Conservation (phyloP, 2,113 vertebrate genomes). For the Damaliscus lunatus region DNA sequence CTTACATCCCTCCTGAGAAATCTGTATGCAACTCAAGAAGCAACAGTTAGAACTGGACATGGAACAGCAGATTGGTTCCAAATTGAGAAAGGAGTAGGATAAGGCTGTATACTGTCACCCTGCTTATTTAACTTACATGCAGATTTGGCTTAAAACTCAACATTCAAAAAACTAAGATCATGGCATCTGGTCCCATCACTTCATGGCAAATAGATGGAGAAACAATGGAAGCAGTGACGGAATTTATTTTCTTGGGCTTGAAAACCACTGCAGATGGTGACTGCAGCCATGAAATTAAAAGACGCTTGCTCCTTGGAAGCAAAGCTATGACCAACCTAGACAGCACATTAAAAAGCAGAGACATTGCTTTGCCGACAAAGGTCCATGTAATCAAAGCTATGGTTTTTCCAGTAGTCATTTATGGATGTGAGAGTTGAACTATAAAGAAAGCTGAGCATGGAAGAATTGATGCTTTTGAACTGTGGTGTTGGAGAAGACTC, state of each 20-base stretch:
- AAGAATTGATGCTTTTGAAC: neutral
- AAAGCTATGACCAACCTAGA: neutral
- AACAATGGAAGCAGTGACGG: neutral
- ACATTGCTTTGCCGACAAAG: neutral
- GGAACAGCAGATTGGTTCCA: neutral
- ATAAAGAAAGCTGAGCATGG: neutral
- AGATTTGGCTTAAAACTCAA: neutral
- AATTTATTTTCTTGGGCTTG: neutral
- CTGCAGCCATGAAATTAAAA: neutral
- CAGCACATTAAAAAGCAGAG: neutral
- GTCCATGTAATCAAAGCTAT: neutral
- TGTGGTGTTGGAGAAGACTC: neutral
- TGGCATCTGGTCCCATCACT: neutral
- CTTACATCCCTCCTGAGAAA: neutral
- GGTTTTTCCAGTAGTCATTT: neutral
- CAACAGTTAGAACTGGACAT: neutral
- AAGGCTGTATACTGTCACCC: neutral
- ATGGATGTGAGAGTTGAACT: neutral
- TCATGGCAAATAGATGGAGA: neutral
- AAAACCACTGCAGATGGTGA: neutral
- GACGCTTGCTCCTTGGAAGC: neutral
- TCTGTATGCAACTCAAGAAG: neutral
- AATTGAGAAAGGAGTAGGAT: accelerated
- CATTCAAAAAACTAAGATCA: neutral
- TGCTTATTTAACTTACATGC: neutral